These are phyloP conservation scores for Acyrthosiphon pisum DNA, from an alignment of 1,140 invertebrate species.

Conservation along the genomic window DNA sequence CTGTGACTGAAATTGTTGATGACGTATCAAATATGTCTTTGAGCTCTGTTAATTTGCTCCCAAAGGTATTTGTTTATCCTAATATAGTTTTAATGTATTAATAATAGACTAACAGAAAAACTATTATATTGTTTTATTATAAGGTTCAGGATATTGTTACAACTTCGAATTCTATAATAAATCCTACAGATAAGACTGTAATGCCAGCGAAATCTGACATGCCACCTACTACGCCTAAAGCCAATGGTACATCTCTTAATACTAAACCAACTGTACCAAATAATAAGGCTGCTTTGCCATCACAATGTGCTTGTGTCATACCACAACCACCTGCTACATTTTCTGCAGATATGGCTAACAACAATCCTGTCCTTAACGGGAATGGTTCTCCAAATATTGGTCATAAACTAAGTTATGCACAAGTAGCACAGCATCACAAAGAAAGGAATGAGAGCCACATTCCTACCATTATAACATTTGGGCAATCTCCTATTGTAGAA, in stretches of 20 bases:
- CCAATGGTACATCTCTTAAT: conserved; percentile 50
- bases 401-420: conserved; percentile 77
- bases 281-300: conserved; percentile 43
- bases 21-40: conserved; percentile 39
- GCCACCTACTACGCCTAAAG: conserved; percentile 25
- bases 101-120: neutral
- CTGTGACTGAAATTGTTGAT: conserved; percentile 32
- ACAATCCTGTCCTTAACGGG: conserved; percentile 51
- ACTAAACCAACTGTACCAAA: conserved; percentile 44
- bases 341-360: conserved; percentile 51
- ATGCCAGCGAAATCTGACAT: conserved; percentile 50
- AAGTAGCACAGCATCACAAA: conserved; percentile 80
- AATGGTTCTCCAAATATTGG: conserved; percentile 48
- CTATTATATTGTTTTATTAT: neutral
- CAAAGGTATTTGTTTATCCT: conserved; percentile 19
- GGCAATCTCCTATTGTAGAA: conserved; percentile 54
- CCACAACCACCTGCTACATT: conserved; percentile 51
- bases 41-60: neutral
- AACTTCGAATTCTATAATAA: conserved; percentile 44
- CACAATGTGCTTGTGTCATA: conserved; percentile 49
- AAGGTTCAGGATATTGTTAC: conserved; percentile 43
- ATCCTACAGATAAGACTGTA: conserved; percentile 54
- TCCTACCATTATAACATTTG: conserved; percentile 33
- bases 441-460: conserved; percentile 62
- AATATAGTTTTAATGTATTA: neutral